Conservation (phyloP, 1,140 invertebrate species). For the Zaprionus taronus region DNA sequence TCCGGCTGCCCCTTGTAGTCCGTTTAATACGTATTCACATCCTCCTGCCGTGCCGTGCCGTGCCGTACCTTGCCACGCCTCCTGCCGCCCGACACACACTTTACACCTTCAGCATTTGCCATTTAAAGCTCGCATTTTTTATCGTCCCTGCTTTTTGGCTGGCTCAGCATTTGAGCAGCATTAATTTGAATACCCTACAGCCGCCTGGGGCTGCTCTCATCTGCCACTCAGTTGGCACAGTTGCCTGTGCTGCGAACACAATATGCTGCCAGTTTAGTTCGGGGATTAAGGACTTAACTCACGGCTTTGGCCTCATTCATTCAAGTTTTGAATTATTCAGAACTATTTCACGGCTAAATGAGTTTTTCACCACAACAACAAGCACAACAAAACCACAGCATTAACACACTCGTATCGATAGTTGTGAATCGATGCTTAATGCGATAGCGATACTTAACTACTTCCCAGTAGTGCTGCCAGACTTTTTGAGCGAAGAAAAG, state of each 20-base stretch:
- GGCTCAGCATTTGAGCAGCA: constrained; percentile 46
- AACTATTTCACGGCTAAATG: constrained; percentile 1
- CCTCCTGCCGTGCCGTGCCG: neutral
- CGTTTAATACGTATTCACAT: constrained; percentile 33
- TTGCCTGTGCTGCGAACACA: neutral
- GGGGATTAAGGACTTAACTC: neutral
- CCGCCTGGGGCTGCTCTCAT: no score
- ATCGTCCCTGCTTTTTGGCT: constrained; percentile 46
- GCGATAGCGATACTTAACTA: neutral
- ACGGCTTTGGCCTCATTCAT: neutral
- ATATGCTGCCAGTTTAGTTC: neutral
- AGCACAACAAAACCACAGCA: neutral
- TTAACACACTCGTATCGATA: neutral
- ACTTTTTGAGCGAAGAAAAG: neutral
- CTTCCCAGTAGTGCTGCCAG: neutral
- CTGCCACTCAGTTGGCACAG: neutral
- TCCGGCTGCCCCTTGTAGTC: constrained; percentile 24
- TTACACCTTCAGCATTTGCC: constrained; percentile 45
- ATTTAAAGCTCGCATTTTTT: constrained; percentile 55
- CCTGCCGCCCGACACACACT: neutral
- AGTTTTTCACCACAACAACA: neutral
- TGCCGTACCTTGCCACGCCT: neutral
- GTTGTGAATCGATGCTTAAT: neutral
- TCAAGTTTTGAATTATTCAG: neutral
- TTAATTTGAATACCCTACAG: constrained; percentile 45